phyloP scores from a whole-genome alignment of 2,888 invertebrate species.

The Cosmorhoe ocellata region DNA sequence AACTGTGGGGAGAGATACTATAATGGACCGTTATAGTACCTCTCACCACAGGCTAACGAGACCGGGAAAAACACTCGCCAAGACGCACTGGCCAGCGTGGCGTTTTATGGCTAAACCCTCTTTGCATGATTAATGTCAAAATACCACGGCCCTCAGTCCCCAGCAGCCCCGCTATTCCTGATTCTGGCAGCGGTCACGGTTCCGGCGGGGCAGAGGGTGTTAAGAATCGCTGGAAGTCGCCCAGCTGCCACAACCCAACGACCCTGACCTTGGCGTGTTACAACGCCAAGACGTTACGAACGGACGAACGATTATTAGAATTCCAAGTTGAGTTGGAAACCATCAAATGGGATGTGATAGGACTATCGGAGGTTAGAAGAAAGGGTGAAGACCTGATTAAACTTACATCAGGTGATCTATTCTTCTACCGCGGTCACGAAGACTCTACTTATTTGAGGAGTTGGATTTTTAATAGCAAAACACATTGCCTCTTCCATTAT shows the following conservation, averaged over 20 bases:
- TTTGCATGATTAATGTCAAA: neutral
- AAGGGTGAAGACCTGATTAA: neutral
- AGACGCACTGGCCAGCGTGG: conserved; percentile 1
- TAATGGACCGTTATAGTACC: neutral
- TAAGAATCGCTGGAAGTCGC: conserved; percentile 25
- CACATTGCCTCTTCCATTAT: neutral
- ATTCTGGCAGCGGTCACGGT: conserved; percentile 23
- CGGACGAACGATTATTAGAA: neutral
- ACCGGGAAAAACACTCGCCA: conserved; percentile 1
- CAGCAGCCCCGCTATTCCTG: conserved; percentile 25
- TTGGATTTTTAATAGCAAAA: neutral
- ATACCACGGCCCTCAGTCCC: conserved; percentile 24
- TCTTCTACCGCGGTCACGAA: neutral
- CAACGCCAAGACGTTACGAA: neutral
- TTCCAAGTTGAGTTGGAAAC: neutral
- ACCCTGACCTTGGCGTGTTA: conserved; percentile 6
- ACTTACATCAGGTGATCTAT: neutral
- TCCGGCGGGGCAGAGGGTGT: no score
- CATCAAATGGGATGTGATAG: neutral
- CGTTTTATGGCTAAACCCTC: conserved; percentile 1
- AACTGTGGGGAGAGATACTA: neutral
- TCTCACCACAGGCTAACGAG: neutral
- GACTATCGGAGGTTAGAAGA: neutral
- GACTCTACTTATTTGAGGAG: neutral
- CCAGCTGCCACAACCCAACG: conserved; percentile 5